Conservation (phyloP, 2,797 vertebrate species). For the Peromyscus eremicus region DNA sequence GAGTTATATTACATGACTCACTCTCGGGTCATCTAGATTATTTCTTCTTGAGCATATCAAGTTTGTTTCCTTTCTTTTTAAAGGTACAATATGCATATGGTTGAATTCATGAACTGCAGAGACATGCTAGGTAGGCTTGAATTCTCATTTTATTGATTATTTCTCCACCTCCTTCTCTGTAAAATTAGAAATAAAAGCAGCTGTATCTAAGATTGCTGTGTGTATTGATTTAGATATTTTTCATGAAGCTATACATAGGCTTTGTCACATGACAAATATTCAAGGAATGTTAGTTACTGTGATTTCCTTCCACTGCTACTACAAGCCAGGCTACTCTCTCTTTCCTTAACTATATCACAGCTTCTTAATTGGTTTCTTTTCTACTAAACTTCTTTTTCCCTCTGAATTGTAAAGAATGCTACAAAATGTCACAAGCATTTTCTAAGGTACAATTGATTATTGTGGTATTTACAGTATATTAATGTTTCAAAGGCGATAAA, state of each 20-base stretch:
- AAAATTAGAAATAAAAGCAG: not conserved
- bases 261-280: not conserved
- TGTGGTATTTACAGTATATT: conserved; percentile 67
- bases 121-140: not conserved
- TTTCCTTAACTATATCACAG: conserved; percentile 44
- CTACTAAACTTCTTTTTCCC: conserved; percentile 33
- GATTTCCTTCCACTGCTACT: conserved; percentile 34
- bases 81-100: not conserved
- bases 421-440: conserved; percentile 67
- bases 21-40: not conserved
- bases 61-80: not conserved
- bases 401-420: conserved; percentile 47
- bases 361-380: conserved; percentile 53
- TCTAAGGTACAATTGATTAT: conserved; percentile 69
- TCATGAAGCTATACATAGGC: not conserved
- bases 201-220: not conserved
- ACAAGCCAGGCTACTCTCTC: not conserved
- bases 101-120: not conserved
- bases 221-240: not conserved
- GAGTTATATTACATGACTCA: not conserved
- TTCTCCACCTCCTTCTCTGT: not conserved
- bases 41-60: not conserved
- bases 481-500: conserved; percentile 45
- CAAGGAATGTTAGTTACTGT: conserved; percentile 19
- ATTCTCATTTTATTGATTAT: conserved; percentile 42